Evolutionary conservation across 2,113 vertebrate genomes (phyloP).

Genomic region (Cyprinodon brontotheroides): DNA sequence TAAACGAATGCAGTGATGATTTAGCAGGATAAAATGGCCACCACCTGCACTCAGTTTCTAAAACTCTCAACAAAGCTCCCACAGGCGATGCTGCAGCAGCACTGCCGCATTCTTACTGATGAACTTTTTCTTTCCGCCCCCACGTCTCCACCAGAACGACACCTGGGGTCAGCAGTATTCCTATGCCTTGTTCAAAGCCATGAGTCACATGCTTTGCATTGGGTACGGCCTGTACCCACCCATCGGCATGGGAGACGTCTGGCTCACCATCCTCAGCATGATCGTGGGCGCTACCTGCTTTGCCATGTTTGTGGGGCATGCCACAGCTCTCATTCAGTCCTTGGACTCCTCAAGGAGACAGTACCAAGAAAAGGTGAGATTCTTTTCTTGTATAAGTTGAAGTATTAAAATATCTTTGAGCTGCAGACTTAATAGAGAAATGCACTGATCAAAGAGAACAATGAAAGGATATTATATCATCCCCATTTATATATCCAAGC

Average conservation of each 20-base stretch:
- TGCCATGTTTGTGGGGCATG: slow-evolving; percentile 99
- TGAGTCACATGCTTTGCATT: slow-evolving; percentile 99
- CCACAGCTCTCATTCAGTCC: slow-evolving; percentile 97
- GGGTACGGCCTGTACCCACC: slow-evolving; percentile 96
- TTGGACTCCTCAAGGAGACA: slow-evolving; percentile 96
- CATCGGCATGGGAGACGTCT: slow-evolving; percentile 94
- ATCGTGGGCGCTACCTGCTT: slow-evolving; percentile 99
- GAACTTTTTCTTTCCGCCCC: slow-evolving; percentile 26
- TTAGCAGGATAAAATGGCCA: background rate
- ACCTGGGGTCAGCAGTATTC: slow-evolving; percentile 99
- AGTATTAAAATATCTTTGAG: background rate
- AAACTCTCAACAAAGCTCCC: background rate
- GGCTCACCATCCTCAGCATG: slow-evolving; percentile 99
- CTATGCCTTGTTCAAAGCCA: slow-evolving; percentile 97
- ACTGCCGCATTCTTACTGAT: background rate
- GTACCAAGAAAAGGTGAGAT: slow-evolving; percentile 97
- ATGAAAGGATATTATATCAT: background rate
- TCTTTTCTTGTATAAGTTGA: background rate
- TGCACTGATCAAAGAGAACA: background rate
- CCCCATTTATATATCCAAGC: background rate
- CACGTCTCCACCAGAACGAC: slow-evolving; percentile 84
- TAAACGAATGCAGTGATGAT: slow-evolving; percentile 1
- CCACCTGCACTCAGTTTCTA: background rate
- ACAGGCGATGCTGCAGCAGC: slow-evolving; percentile 1
- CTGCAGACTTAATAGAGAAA: background rate